Evolutionary conservation across 2,113 vertebrate genomes (phyloP).

Genomic region (Saguinus midas): DNA sequence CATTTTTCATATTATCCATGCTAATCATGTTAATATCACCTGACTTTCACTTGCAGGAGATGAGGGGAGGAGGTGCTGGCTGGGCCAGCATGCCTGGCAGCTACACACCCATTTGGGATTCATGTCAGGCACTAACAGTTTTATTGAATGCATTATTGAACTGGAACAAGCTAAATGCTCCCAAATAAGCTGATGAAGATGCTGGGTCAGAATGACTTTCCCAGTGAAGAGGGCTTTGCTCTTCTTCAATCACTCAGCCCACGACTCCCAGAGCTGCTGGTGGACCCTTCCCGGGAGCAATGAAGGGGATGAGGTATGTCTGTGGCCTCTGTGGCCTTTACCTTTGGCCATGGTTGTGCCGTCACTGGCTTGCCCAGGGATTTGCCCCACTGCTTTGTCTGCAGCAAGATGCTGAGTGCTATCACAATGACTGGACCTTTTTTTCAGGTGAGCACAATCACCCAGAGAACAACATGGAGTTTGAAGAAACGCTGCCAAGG

Average conservation of each 20-base stretch:
- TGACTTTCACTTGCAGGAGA: background rate
- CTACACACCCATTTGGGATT: background rate
- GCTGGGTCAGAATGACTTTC: background rate
- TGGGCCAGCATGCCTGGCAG: background rate
- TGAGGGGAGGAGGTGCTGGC: background rate
- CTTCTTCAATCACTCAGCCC: too few relatives aligned
- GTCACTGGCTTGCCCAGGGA: background rate
- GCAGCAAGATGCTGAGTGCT: too few relatives aligned
- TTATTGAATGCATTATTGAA: slow-evolving; percentile 57
- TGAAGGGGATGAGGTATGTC: background rate
- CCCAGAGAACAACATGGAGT: background rate
- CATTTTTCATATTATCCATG: background rate
- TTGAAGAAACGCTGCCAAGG: background rate
- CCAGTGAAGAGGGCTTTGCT: background rate
- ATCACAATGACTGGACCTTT: background rate
- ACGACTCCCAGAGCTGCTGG: background rate
- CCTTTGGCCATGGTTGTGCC: background rate
- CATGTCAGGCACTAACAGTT: background rate
- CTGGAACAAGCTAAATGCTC: slow-evolving; percentile 46
- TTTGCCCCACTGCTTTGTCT: background rate
- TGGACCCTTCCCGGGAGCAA: accelerated
- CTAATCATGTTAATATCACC: background rate
- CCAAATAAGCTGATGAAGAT: slow-evolving; percentile 21
- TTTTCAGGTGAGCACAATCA: background rate
- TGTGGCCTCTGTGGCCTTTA: accelerated